Evolutionary conservation across 2,797 vertebrate species (phyloP).

Genomic region (Cossypha polioptera): DNA sequence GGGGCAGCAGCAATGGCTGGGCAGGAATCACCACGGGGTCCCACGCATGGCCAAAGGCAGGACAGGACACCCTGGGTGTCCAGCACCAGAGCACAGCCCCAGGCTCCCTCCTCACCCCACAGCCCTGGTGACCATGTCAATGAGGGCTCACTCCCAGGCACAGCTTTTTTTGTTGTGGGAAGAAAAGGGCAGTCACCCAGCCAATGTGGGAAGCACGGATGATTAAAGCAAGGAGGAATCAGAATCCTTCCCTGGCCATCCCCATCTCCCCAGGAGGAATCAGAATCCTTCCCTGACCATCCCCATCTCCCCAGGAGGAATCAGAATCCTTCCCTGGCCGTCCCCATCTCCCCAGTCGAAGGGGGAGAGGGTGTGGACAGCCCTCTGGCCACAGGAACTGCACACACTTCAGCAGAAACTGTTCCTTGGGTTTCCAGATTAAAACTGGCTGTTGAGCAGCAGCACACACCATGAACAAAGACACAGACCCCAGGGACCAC

Average conservation of each 20-base stretch:
- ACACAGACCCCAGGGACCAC: not conserved
- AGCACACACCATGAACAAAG: not conserved
- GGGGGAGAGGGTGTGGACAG: not conserved
- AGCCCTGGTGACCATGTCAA: not conserved
- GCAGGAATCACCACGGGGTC: not conserved
- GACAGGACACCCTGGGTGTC: no score
- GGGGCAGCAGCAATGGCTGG: conserved; percentile 32
- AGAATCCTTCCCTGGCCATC: not conserved
- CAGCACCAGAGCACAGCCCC: not conserved
- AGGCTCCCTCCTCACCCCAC: not conserved
- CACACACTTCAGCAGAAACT: not conserved
- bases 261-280: not conserved
- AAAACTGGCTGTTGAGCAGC: accelerated
- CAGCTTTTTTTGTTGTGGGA: not conserved
- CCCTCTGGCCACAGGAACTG: not conserved
- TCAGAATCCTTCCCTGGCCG: not conserved
- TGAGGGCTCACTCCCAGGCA: not conserved
- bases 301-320: not conserved
- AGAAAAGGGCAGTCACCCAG: not conserved
- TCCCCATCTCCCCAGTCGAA: not conserved
- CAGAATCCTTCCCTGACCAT: not conserved
- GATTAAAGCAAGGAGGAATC: not conserved
- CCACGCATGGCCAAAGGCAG: not conserved
- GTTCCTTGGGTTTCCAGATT: not conserved
- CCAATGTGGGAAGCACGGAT: accelerated